These are phyloP conservation scores for Mantis religiosa DNA, from an alignment of 2,888 invertebrate species.

Conservation along the genomic window DNA sequence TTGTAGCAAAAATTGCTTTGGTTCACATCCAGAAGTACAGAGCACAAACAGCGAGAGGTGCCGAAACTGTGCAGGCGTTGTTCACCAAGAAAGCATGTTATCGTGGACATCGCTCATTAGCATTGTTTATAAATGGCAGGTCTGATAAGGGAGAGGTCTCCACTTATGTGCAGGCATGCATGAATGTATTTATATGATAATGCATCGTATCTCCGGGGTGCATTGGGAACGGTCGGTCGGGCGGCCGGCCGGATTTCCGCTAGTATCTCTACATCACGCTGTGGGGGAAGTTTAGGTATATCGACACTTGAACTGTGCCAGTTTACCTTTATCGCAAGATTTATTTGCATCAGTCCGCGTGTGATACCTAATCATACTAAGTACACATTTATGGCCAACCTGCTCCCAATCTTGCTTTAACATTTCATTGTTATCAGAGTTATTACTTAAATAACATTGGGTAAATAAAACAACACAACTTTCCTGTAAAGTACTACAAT, in stretches of 20 bases:
- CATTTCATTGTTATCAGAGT: too few species aligned
- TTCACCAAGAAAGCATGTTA: background rate
- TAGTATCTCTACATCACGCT: background rate
- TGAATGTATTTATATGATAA: background rate
- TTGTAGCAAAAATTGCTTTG: too few species aligned
- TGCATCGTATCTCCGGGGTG: background rate
- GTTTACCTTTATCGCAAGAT: too few species aligned
- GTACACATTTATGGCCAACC: too few species aligned
- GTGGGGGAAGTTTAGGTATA: background rate
- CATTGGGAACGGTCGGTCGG: background rate
- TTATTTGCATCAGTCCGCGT: too few species aligned
- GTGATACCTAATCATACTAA: too few species aligned
- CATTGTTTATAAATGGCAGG: background rate
- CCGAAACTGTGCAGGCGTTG: background rate
- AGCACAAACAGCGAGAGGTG: background rate
- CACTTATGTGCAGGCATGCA: background rate
- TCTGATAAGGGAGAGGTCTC: background rate
- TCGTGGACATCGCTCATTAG: background rate
- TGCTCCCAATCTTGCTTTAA: too few species aligned
- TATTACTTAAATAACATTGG: too few species aligned
- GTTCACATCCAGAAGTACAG: too few species aligned
- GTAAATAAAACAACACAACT: too few species aligned
- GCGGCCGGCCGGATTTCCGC: background rate
- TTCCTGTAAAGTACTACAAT: too few species aligned
- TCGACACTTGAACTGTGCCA: background rate